Evolutionary conservation across 35 echinoderm and acorn worm genomes (phyloP).

Genomic region (Heliocidaris erythrogramma): DNA sequence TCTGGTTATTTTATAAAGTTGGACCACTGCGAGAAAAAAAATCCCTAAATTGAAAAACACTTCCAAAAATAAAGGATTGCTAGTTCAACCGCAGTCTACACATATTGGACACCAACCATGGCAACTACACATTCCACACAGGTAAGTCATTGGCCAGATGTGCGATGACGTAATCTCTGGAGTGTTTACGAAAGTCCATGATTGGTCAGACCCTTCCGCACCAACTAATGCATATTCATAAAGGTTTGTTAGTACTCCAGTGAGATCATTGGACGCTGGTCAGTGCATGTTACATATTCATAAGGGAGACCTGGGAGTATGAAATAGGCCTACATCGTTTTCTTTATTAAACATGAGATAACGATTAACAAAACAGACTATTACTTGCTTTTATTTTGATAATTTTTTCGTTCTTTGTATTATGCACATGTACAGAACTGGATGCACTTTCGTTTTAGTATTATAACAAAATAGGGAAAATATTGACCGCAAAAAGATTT

Average conservation of each 20-base stretch:
- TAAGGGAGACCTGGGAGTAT: neutral
- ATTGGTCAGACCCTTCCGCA: neutral
- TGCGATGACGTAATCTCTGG: neutral
- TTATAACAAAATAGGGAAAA: neutral
- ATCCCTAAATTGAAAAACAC: no score
- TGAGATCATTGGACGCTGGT: neutral
- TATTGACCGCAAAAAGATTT: neutral
- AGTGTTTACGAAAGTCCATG: neutral
- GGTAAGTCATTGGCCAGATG: conserved; percentile 8
- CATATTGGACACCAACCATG: neutral
- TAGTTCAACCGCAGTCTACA: neutral
- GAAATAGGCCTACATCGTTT: neutral
- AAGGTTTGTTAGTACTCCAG: neutral
- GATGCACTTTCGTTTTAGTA: neutral
- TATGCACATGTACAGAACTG: no score
- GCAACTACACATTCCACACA: neutral
- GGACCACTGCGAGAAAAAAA: no score
- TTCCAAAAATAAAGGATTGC: no score
- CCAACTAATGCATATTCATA: neutral
- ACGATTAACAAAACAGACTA: no score
- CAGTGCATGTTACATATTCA: neutral
- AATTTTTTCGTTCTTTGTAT: no score
- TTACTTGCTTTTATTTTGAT: no score
- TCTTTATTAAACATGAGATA: no score
- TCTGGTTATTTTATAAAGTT: no score